phyloP scores from a whole-genome alignment of 2,797 vertebrate genomes.

The Artibeus lituratus region DNA sequence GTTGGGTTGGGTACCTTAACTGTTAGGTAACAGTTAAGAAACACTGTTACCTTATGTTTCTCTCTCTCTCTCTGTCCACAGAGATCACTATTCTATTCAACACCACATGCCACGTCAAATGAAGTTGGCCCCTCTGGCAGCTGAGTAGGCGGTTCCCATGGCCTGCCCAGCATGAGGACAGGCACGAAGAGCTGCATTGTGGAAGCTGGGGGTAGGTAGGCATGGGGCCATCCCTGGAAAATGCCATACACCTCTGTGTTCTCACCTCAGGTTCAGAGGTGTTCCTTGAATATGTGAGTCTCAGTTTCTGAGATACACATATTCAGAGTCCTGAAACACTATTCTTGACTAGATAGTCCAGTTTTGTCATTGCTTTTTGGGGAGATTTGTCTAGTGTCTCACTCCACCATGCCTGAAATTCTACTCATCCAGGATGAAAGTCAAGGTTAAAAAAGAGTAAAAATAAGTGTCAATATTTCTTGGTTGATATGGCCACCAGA shows the following conservation, averaged over 20 bases:
- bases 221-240: no score
- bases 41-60: neutral
- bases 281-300: neutral
- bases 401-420: neutral
- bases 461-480: neutral
- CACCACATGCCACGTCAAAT: neutral
- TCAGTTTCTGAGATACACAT: no score
- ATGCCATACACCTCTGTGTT: fast-evolving
- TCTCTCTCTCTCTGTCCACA: neutral
- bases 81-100: neutral
- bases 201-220: neutral
- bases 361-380: neutral
- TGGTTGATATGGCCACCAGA: neutral
- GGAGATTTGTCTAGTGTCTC: neutral
- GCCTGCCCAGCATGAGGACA: fast-evolving
- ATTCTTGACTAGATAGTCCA: neutral
- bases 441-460: neutral
- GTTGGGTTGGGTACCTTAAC: neutral
- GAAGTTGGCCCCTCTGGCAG: no score
- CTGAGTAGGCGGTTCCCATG: fast-evolving
- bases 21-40: no score
- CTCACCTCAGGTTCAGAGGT: neutral
- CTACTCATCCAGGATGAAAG: neutral
- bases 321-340: neutral
- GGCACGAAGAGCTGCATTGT: fast-evolving